Percentiles rank a stretch among this genome's conserved stretches.
Conservation (phyloP, 1,140 invertebrate genomes). For the Hyphantria cunea region DNA sequence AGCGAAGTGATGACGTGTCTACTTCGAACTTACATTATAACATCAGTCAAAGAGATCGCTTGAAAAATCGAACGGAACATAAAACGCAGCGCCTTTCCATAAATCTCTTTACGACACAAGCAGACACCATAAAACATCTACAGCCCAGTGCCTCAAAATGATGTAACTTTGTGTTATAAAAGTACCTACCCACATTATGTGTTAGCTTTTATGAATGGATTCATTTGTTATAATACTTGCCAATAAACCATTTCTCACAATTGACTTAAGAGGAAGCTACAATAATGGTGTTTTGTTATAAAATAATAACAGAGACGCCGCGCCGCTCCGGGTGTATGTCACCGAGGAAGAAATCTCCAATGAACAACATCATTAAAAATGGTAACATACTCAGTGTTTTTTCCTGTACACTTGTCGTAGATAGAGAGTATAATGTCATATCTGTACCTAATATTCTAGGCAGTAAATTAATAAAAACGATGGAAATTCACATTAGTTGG, state of each 20-base stretch:
- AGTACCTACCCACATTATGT: not conserved
- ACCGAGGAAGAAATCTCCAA: slow-evolving; percentile 47
- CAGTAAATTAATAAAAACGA: no score
- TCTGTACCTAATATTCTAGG: no score
- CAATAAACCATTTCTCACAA: slow-evolving; percentile 25
- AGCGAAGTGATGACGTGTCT: no score
- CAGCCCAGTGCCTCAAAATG: not conserved
- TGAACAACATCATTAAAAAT: slow-evolving; percentile 15
- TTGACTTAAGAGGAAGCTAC: slow-evolving; percentile 31
- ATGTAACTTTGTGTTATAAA: not conserved
- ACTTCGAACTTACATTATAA: no score
- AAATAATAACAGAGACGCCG: slow-evolving; percentile 69
- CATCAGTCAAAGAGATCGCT: no score
- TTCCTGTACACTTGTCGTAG: no score
- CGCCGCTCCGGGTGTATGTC: slow-evolving; percentile 44
- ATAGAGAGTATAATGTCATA: no score
- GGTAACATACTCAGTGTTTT: slow-evolving; percentile 28
- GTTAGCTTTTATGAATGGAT: not conserved
- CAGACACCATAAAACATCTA: not conserved
- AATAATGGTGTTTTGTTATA: slow-evolving; percentile 77
- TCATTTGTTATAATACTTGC: slow-evolving; percentile 3
- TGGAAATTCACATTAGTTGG: no score
- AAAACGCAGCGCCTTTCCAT: not conserved
- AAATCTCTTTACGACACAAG: not conserved
- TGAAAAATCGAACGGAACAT: not conserved